A percentile compares a stretch with the other conserved stretches of the same genome.
Evolutionary conservation across 2,113 vertebrate species (phyloP).

Genomic region (Chiloscyllium plagiosum): DNA sequence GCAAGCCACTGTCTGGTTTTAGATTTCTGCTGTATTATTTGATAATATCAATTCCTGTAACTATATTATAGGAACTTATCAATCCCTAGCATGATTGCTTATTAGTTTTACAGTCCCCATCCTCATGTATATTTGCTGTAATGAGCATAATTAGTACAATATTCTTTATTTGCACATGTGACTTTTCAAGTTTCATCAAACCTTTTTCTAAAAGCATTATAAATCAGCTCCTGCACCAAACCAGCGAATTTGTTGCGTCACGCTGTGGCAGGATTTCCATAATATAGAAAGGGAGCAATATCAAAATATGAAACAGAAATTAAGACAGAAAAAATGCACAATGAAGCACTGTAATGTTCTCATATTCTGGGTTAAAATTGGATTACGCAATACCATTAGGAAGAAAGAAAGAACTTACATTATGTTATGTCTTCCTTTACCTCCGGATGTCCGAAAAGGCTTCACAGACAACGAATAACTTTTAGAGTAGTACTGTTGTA

Average conservation of each 20-base stretch:
- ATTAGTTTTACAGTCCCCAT: neutral
- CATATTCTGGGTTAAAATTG: neutral
- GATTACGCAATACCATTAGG: neutral
- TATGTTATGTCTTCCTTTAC: neutral
- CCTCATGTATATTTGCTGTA: neutral
- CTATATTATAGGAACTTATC: neutral
- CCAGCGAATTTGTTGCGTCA: neutral
- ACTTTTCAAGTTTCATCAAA: constrained; percentile 32
- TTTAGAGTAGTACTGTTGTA: neutral
- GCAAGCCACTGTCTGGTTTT: neutral
- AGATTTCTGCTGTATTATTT: neutral
- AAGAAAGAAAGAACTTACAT: neutral
- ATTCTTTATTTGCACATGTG: constrained; percentile 14
- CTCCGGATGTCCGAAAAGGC: neutral
- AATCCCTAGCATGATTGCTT: neutral
- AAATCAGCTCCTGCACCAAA: neutral
- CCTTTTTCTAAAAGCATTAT: neutral
- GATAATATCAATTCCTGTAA: neutral
- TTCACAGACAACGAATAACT: neutral
- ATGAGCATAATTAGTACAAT: neutral
- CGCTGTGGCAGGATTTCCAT: neutral
- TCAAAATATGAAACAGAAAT: neutral
- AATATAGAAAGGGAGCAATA: neutral
- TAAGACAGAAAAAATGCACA: neutral
- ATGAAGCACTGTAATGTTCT: too few species aligned